These are phyloP conservation scores for Hyperoplus immaculatus DNA, from an alignment of 2,797 vertebrate genomes.

Conservation along the genomic window DNA sequence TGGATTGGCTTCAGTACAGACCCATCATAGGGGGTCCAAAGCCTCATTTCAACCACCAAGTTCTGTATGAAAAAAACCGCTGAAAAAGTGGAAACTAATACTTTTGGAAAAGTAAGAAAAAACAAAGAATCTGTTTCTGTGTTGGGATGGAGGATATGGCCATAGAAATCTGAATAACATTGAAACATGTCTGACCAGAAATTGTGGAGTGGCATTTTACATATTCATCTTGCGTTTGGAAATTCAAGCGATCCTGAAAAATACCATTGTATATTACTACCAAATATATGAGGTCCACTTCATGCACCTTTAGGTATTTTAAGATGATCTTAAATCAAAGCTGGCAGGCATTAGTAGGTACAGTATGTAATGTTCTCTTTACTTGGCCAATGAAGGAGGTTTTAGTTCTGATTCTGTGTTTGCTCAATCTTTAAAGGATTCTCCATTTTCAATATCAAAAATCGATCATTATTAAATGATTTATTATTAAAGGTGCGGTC, in stretches of 20 bases:
- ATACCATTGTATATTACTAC: background rate
- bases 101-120: background rate
- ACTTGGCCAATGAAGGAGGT: background rate
- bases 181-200: too few species aligned
- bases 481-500: background rate
- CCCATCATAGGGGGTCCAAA: background rate
- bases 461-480: background rate
- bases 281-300: background rate
- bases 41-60: constrained; percentile 11
- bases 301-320: background rate
- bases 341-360: background rate
- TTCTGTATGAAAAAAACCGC: constrained; percentile 14
- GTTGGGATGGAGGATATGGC: too few species aligned
- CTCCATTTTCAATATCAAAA: background rate
- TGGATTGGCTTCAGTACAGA: constrained; percentile 14
- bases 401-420: background rate
- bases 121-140: too few species aligned
- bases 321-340: background rate
- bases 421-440: background rate
- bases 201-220: background rate
- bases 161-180: too few species aligned
- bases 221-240: background rate
- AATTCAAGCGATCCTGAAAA: background rate
- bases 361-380: background rate
- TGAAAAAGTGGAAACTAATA: constrained; percentile 21